Percentiles rank a stretch among this genome's conserved stretches.
Conservation (phyloP, 2,888 invertebrate genomes). For the Euzetes globulus region DNA sequence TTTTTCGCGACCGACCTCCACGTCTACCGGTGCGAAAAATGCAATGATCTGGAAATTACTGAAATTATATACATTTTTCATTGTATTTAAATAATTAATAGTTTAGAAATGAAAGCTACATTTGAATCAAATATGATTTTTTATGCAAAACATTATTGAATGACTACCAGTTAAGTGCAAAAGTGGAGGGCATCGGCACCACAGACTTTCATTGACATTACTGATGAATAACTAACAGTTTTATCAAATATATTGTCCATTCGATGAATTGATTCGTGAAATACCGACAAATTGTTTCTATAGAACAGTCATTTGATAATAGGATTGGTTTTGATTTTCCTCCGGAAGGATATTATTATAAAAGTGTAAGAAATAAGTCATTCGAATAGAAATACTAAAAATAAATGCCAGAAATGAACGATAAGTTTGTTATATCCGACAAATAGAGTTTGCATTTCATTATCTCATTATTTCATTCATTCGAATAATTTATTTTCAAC, state of each 20-base stretch:
- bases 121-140: neutral
- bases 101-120: neutral
- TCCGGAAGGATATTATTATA: neutral
- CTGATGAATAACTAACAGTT: neutral
- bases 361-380: neutral
- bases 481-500: too few relatives aligned
- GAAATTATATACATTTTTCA: neutral
- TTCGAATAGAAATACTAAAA: neutral
- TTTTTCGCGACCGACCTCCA: neutral
- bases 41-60: conserved; percentile 3
- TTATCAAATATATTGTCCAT: neutral
- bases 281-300: conserved; percentile 12
- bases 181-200: conserved; percentile 4
- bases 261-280: neutral
- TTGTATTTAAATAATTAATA: neutral
- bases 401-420: neutral
- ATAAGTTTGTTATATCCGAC: too few relatives aligned
- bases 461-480: too few relatives aligned
- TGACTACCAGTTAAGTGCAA: neutral
- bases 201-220: neutral
- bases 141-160: neutral
- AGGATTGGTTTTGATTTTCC: neutral
- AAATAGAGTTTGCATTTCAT: too few relatives aligned
- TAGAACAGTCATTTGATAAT: conserved; percentile 4
- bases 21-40: conserved; percentile 12